Conservation (phyloP, 2,113 vertebrate species). For the Morphnarchus princeps region DNA sequence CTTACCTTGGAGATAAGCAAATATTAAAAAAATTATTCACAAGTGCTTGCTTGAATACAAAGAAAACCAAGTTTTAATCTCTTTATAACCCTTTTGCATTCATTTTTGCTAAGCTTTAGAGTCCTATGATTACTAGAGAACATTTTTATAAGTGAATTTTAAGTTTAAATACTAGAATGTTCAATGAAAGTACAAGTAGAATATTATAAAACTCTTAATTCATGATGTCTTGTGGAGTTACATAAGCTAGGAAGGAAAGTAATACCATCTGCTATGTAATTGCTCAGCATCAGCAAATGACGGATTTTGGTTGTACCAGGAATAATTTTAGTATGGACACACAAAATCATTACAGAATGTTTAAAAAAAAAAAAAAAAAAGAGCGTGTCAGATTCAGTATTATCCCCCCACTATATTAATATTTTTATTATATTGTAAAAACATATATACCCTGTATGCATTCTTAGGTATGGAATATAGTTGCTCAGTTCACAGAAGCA, state of each 20-base stretch:
- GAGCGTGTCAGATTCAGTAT: background rate
- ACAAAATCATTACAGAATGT: background rate
- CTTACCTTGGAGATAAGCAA: background rate
- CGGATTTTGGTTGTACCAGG: background rate
- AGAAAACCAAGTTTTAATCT: background rate
- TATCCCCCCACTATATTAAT: background rate
- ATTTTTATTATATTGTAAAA: background rate
- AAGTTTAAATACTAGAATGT: background rate
- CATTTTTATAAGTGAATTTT: constrained; percentile 9
- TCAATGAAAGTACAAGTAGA: background rate
- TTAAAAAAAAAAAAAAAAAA: background rate
- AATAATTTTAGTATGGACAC: background rate
- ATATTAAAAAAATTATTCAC: background rate
- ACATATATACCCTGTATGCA: background rate
- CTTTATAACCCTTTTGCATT: background rate
- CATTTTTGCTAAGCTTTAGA: background rate
- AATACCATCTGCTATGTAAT: background rate
- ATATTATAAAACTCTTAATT: background rate
- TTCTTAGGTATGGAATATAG: background rate
- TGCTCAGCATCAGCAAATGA: background rate
- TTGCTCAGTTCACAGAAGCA: background rate
- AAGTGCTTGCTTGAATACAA: background rate
- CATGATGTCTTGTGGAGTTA: background rate
- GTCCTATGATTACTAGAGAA: background rate
- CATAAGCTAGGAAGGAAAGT: background rate